Conservation (phyloP, 37 sponge, comb jelly and placozoan genomes). For the Ianthella basta region DNA sequence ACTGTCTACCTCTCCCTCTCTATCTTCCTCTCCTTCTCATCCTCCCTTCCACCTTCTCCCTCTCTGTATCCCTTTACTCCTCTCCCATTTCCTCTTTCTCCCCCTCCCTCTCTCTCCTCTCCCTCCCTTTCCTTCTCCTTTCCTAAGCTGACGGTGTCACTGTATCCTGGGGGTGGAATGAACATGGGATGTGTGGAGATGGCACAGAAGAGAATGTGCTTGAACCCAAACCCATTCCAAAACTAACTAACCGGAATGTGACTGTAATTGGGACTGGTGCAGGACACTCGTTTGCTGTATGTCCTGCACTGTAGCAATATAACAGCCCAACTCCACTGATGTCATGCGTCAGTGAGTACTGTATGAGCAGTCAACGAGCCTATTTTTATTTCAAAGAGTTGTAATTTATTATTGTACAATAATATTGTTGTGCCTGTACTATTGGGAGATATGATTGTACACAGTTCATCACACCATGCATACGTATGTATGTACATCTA, state of each 20-base stretch:
- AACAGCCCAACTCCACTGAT: no score
- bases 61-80: not conserved
- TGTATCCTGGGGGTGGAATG: slow-evolving; percentile 34
- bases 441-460: no score
- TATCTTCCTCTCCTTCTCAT: not conserved
- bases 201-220: slow-evolving; percentile 10
- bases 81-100: not conserved
- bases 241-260: not conserved
- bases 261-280: slow-evolving; percentile 60
- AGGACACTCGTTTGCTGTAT: slow-evolving; percentile 57
- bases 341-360: no score
- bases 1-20: no score
- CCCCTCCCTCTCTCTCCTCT: not conserved
- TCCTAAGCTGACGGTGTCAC: slow-evolving; percentile 22
- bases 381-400: no score
- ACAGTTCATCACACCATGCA: no score
- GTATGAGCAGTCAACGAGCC: no score
- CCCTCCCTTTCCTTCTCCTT: not conserved
- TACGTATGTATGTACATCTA: no score
- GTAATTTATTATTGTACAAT: no score
- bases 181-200: slow-evolving; percentile 31
- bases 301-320: no score
- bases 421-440: no score
- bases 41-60: not conserved
- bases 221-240: slow-evolving; percentile 23